Percentiles rank a stretch among this genome's conserved stretches.
These are phyloP conservation scores for Bombylius major DNA, from an alignment of 2,888 invertebrate species.

Conservation along the genomic window DNA sequence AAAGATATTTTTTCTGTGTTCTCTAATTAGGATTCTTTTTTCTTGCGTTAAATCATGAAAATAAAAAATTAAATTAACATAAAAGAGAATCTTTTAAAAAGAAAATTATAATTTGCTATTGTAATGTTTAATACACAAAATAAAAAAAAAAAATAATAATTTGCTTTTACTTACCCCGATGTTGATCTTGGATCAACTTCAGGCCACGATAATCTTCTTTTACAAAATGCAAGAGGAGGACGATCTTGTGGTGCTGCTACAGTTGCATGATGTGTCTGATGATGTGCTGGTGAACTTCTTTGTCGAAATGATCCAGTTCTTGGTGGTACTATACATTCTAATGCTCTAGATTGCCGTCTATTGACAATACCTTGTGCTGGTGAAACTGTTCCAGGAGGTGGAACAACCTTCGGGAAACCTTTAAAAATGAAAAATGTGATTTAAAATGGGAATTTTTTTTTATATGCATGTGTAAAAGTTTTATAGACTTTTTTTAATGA, in stretches of 20 bases:
- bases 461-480: not conserved
- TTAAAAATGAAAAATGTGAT: slow-evolving; percentile 7
- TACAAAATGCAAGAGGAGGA: slow-evolving; percentile 62
- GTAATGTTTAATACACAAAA: too few relatives aligned
- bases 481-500: too few relatives aligned
- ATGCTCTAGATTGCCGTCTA: slow-evolving; percentile 43
- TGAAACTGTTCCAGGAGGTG: slow-evolving; percentile 51
- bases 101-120: too few relatives aligned
- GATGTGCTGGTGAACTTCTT: slow-evolving; percentile 21
- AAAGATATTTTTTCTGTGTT: too few relatives aligned
- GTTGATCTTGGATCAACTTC: slow-evolving; percentile 73
- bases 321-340: slow-evolving; percentile 49
- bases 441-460: not conserved
- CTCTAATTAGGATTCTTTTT: too few relatives aligned
- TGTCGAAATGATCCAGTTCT: slow-evolving; percentile 48
- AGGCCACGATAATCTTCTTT: slow-evolving; percentile 68
- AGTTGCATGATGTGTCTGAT: not conserved
- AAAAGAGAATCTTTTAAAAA: too few relatives aligned
- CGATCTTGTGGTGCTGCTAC: slow-evolving; percentile 44
- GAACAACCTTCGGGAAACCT: slow-evolving; percentile 63
- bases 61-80: too few relatives aligned
- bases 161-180: slow-evolving; percentile 53
- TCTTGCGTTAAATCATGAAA: too few relatives aligned
- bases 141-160: too few relatives aligned
- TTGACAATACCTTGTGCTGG: slow-evolving; percentile 27